Evolutionary conservation across 2,113 vertebrate species (phyloP).

Genomic region (Chaetodon trifascialis): DNA sequence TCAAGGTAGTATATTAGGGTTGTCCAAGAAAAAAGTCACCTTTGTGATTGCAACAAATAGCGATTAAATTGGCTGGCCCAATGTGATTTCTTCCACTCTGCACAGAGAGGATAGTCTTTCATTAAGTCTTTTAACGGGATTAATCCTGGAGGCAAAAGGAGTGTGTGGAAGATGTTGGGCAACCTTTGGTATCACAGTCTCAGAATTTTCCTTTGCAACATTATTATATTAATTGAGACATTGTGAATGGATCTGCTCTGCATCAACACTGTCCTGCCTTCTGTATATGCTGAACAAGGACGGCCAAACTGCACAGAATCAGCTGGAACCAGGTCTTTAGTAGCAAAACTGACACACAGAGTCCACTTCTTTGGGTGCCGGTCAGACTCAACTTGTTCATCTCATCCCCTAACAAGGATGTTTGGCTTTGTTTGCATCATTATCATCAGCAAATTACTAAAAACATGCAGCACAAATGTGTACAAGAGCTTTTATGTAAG

Average conservation of each 20-base stretch:
- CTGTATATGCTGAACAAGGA: background rate
- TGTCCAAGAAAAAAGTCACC: background rate
- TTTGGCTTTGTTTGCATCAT: background rate
- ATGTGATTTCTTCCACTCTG: background rate
- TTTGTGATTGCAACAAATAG: conserved; percentile 3
- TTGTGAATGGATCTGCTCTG: too few species aligned
- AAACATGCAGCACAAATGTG: background rate
- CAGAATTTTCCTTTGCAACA: background rate
- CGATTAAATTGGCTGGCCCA: background rate
- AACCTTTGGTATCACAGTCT: background rate
- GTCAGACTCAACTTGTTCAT: background rate
- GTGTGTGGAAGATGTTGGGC: background rate
- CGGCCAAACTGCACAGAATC: background rate
- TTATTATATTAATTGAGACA: background rate
- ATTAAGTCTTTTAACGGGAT: background rate
- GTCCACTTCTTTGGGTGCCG: background rate
- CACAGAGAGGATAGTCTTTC: background rate
- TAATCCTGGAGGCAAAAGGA: background rate
- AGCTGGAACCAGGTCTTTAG: background rate
- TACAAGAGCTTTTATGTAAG: background rate
- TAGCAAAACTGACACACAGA: background rate
- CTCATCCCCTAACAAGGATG: background rate
- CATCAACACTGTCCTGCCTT: background rate
- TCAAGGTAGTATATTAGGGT: background rate
- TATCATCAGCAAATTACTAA: background rate